Conservation (phyloP, 2,113 vertebrate genomes). For the Columba janthina region DNA sequence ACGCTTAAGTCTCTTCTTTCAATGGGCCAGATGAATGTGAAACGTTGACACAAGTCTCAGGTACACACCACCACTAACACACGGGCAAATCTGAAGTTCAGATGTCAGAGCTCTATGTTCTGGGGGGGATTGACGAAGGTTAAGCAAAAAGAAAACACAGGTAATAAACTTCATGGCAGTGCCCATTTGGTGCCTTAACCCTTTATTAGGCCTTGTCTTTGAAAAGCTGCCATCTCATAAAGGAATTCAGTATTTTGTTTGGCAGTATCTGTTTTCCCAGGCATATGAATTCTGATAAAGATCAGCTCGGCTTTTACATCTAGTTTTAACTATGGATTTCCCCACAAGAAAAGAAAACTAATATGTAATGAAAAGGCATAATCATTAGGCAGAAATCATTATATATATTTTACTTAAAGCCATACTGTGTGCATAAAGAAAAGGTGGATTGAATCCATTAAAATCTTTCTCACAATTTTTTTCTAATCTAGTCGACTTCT, state of each 20-base stretch:
- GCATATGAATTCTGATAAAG: background rate
- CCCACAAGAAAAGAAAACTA: background rate
- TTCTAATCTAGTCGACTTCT: background rate
- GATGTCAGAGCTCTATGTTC: accelerated
- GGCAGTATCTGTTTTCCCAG: background rate
- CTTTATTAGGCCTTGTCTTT: background rate
- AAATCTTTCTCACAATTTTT: background rate
- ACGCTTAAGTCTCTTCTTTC: background rate
- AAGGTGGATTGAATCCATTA: background rate
- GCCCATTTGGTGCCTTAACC: background rate
- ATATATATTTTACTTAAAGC: background rate
- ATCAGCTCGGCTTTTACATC: background rate
- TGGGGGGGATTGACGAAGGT: background rate
- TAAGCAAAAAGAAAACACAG: background rate
- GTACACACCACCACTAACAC: background rate
- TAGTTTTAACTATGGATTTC: background rate
- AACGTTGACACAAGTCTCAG: background rate
- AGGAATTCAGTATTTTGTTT: background rate
- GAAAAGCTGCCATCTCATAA: background rate
- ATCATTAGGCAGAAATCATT: background rate
- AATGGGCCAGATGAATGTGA: background rate
- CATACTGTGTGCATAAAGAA: background rate
- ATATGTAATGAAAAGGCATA: background rate
- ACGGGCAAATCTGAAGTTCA: background rate
- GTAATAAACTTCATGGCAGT: background rate